Percentiles rank a stretch among this genome's conserved stretches.
phyloP scores from a whole-genome alignment of 1,140 invertebrate genomes.

The Drosophila nebulosa region DNA sequence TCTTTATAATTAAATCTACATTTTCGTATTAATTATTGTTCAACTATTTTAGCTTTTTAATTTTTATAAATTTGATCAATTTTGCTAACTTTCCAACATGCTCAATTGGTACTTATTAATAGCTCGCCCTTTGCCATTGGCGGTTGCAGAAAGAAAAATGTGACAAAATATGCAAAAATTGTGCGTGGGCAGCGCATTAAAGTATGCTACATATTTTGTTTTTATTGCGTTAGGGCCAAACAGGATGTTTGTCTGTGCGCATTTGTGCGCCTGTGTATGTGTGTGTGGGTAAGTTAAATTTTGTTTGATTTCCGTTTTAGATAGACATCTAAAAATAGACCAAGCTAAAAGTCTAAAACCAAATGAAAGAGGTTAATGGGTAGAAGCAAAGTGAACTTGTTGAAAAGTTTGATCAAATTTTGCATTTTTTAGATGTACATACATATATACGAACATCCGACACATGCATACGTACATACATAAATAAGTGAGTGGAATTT shows the following conservation, averaged over 20 bases:
- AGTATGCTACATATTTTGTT: conserved; percentile 36
- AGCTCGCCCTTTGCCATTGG: background rate
- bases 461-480: background rate
- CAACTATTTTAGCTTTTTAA: too few species aligned
- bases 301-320: conserved; percentile 48
- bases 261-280: background rate
- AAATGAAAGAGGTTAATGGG: background rate
- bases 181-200: conserved; percentile 28
- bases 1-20: too few species aligned
- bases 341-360: conserved; percentile 25
- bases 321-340: conserved; percentile 34
- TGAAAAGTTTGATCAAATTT: conserved; percentile 27
- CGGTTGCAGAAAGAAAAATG: background rate
- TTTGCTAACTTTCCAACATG: background rate
- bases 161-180: conserved; percentile 5
- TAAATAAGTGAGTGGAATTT: background rate
- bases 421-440: conserved; percentile 29
- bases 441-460: background rate
- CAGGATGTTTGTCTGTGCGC: background rate
- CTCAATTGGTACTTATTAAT: background rate
- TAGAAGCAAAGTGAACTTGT: conserved; percentile 15
- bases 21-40: too few species aligned
- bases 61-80: background rate
- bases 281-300: conserved; percentile 20
- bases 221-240: conserved; percentile 4